Percentiles rank a stretch among this genome's conserved stretches.
phyloP scores from a whole-genome alignment of 2,888 invertebrate genomes.

The Idaea straminata region DNA sequence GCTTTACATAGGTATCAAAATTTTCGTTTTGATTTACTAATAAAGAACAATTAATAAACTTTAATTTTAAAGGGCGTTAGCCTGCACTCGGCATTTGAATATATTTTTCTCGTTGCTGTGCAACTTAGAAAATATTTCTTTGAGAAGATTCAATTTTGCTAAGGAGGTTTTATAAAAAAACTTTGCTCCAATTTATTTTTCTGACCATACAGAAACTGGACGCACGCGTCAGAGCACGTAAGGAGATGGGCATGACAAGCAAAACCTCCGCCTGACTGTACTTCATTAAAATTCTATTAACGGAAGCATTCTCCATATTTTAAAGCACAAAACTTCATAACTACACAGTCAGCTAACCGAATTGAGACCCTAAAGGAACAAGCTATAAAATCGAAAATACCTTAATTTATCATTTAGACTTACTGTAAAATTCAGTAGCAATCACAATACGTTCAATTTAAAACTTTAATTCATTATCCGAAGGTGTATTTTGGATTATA shows the following conservation, averaged over 20 bases:
- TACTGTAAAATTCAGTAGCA: slow-evolving; percentile 12
- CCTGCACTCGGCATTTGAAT: too few relatives aligned
- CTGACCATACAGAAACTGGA: slow-evolving; percentile 43
- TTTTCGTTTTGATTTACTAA: too few relatives aligned
- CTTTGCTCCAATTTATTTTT: slow-evolving; percentile 32
- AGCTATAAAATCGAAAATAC: slow-evolving; percentile 17
- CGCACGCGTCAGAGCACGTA: slow-evolving; percentile 65
- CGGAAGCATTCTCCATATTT: slow-evolving; percentile 72
- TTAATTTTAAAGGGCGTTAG: too few relatives aligned
- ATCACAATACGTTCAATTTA: slow-evolving; percentile 4
- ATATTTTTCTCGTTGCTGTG: too few relatives aligned
- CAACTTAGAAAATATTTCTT: too few relatives aligned
- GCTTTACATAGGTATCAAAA: too few relatives aligned
- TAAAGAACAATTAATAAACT: too few relatives aligned
- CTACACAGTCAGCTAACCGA: slow-evolving; percentile 18
- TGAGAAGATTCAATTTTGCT: neutral
- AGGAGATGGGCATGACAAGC: slow-evolving; percentile 77
- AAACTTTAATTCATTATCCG: slow-evolving; percentile 9
- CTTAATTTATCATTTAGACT: slow-evolving; percentile 1
- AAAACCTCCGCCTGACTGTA: slow-evolving; percentile 72
- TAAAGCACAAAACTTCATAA: slow-evolving; percentile 17
- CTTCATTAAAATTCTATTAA: slow-evolving; percentile 81
- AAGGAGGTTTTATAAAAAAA: neutral
- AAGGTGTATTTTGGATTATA: slow-evolving; percentile 35
- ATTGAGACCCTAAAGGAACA: slow-evolving; percentile 19